Evolutionary conservation across 2,113 vertebrate genomes (phyloP), one percentile per base, ranked within the genome.

Genomic region (Xiphophorus hellerii): DNA sequence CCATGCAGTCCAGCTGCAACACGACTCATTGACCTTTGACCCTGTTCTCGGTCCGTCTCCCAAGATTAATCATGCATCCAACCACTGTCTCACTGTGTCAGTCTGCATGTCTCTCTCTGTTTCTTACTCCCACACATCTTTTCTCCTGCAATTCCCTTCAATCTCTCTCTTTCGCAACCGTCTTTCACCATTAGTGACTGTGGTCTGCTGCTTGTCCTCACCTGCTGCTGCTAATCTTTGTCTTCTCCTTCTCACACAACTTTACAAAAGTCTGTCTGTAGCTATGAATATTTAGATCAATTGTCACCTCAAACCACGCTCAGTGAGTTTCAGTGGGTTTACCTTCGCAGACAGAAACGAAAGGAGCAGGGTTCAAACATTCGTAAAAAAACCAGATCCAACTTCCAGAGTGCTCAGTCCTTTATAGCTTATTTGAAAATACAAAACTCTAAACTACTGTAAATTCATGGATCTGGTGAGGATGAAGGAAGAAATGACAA

Each of bases 11-110:
- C 84, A 93, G 69, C 89, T 92, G 90, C 84, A 92, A 71, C 77
- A 67, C 42, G 71, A 77, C 86, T 82, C 69, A 11, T 39, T 82
- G 84, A 90, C 86, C 89, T 87, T 61, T 91, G 80, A 90, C 88
- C 90, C 73, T n/a, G 20, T 70, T 83, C 61, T 84, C 4, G 37
- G 60, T 29, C 31, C 17, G 81, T 85, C 86, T 90, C 86, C 27
- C 58, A 75, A 84, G 88, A 87, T 91, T 92, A 92, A 92, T 91
- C 87, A 83, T 30, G 54, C 67, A 62, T 73, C 84, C 63, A 81
- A 75, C 78, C 65, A 67, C 62, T 78, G 81, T 90, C 83, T 91
- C 64, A 30, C 28, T 84, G 51, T 74, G 74, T 84, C 76, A 58
- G 51, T n/a, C 51, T 25, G 51, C 51, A 10, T 66, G 68, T 75